A percentile compares a stretch with the other conserved stretches of the same genome.
phyloP scores from a whole-genome alignment of 2,113 vertebrate genomes.

The Eurystomus gularis region DNA sequence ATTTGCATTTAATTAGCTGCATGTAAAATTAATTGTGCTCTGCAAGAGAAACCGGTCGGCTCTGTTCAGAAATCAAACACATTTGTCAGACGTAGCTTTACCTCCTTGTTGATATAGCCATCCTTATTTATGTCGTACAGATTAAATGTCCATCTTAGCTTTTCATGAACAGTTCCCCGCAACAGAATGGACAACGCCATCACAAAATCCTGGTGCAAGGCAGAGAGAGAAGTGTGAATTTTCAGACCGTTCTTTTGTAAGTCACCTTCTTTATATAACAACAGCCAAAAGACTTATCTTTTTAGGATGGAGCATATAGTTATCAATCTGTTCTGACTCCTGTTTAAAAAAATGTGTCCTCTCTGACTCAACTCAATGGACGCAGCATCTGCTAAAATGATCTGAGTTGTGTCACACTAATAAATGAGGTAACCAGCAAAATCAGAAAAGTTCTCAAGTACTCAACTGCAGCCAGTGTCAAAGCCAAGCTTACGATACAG shows the following conservation, averaged over 20 bases:
- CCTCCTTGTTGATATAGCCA: slow-evolving; percentile 96
- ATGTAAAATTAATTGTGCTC: neutral
- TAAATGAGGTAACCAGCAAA: neutral
- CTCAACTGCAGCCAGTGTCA: neutral
- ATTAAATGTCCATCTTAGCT: slow-evolving; percentile 96
- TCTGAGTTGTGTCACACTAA: neutral
- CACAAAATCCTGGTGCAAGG: slow-evolving; percentile 88
- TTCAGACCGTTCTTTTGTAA: neutral
- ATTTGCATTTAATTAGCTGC: neutral
- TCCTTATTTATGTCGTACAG: slow-evolving; percentile 97
- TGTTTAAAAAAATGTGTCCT: neutral
- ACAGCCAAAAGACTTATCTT: neutral
- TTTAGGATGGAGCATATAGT: neutral
- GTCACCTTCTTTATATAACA: neutral
- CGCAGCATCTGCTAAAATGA: neutral
- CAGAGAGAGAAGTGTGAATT: neutral
- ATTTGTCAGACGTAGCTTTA: slow-evolving; percentile 39
- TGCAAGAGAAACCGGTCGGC: neutral
- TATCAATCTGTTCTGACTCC: neutral
- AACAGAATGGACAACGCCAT: slow-evolving; percentile 91
- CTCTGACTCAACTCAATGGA: neutral
- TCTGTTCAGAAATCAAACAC: neutral
- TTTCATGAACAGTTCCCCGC: slow-evolving; percentile 90
- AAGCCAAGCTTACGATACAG: neutral
- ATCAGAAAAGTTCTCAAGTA: neutral